These are phyloP conservation scores for Sinonovacula constricta DNA, from an alignment of 1,140 invertebrate species.

Conservation along the genomic window DNA sequence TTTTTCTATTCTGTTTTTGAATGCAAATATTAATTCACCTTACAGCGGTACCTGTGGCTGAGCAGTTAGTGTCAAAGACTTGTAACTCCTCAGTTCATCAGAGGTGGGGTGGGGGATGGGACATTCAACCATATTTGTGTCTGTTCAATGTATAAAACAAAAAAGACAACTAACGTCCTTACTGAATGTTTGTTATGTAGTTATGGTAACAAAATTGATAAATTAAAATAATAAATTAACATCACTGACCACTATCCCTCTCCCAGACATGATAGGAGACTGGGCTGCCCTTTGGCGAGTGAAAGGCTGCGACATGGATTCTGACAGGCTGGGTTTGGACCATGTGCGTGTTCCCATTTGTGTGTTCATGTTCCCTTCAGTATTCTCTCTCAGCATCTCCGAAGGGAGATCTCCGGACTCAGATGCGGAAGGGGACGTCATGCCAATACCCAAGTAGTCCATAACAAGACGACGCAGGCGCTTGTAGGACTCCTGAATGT, in stretches of 20 bases:
- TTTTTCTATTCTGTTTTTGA: no score
- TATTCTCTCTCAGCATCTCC: constrained; percentile 34
- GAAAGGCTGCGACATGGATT: constrained; percentile 65
- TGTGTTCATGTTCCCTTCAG: constrained; percentile 49
- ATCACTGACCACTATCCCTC: constrained; percentile 75
- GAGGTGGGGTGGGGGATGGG: no score
- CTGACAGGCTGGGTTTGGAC: constrained; percentile 70
- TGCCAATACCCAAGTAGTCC: constrained; percentile 76
- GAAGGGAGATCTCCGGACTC: constrained; percentile 48
- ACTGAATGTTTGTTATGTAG: background rate
- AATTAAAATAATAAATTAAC: background rate
- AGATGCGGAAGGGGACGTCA: constrained; percentile 51
- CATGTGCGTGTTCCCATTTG: constrained; percentile 64
- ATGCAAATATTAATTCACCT: no score
- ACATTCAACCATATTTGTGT: no score
- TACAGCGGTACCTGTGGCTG: no score
- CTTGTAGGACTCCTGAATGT: constrained; percentile 75
- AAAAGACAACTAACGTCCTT: background rate
- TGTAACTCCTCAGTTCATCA: no score
- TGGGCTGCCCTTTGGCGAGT: constrained; percentile 51
- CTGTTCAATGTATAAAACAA: no score
- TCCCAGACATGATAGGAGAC: constrained; percentile 60
- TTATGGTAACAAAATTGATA: background rate
- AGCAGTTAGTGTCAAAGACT: no score
- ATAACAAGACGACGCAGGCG: constrained; percentile 73